These are phyloP conservation scores for Papilio aristodemus DNA, from an alignment of 1,140 invertebrate species.

Conservation along the genomic window DNA sequence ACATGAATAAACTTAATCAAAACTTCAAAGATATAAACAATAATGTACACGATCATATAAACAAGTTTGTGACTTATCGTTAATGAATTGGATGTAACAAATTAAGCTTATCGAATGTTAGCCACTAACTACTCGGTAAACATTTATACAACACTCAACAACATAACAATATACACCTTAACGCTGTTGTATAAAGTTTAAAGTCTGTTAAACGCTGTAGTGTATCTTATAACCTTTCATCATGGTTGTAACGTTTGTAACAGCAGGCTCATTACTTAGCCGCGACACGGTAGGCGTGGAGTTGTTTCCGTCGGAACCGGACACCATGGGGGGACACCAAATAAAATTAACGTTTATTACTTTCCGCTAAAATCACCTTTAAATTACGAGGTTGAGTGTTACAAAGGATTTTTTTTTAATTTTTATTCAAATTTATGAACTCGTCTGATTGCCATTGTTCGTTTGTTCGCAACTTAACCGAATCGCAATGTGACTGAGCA, in stretches of 20 bases:
- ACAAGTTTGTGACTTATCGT: conserved; percentile 11
- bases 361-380: conserved; percentile 28
- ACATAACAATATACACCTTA: conserved; percentile 5
- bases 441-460: not conserved
- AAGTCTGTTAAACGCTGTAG: conserved; percentile 32
- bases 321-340: conserved; percentile 62
- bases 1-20: conserved; percentile 2
- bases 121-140: conserved; percentile 7
- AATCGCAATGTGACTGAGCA: not conserved
- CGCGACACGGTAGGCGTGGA: conserved; percentile 62
- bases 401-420: not conserved
- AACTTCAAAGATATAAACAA: conserved; percentile 1
- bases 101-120: conserved; percentile 28
- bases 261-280: conserved; percentile 74
- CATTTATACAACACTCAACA: conserved; percentile 5
- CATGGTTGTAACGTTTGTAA: conserved; percentile 47
- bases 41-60: not conserved
- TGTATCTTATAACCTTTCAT: conserved; percentile 40
- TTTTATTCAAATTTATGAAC: not conserved
- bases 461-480: not conserved
- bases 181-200: not conserved
- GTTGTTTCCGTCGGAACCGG: conserved; percentile 68
- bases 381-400: conserved; percentile 26
- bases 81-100: conserved; percentile 26
- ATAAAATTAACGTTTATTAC: conserved; percentile 62